Percentiles rank a stretch among this genome's conserved stretches.
These are phyloP conservation scores for Mimas tiliae DNA, from an alignment of 2,888 invertebrate genomes.

Conservation along the genomic window DNA sequence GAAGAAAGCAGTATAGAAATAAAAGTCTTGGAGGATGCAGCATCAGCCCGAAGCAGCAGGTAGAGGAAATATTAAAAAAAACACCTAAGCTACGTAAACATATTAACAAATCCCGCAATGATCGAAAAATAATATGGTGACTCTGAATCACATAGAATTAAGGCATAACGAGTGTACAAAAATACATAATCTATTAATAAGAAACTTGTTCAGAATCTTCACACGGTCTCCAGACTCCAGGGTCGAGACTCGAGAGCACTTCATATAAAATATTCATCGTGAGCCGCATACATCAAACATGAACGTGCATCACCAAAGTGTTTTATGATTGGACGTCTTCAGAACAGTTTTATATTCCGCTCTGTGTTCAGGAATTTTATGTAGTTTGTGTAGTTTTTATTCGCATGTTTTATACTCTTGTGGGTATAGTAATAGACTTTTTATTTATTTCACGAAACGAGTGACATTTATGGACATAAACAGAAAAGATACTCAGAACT, in stretches of 20 bases:
- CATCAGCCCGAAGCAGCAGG: too few relatives aligned
- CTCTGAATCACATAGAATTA: too few relatives aligned
- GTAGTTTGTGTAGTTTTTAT: not conserved
- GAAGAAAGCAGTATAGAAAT: too few relatives aligned
- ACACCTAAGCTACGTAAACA: too few relatives aligned
- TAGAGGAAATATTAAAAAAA: too few relatives aligned
- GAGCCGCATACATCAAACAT: constrained; percentile 18
- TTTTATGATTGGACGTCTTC: constrained; percentile 22
- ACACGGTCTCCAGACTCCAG: not conserved
- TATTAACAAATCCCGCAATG: too few relatives aligned
- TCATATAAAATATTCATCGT: constrained; percentile 8
- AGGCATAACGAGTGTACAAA: not conserved
- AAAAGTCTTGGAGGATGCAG: too few relatives aligned
- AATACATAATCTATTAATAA: not conserved
- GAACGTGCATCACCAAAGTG: constrained; percentile 8
- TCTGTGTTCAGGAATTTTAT: not conserved
- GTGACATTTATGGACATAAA: too few relatives aligned
- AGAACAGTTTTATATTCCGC: not conserved
- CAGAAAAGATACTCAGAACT: too few relatives aligned
- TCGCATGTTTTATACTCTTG: not conserved
- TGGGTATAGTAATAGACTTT: too few relatives aligned
- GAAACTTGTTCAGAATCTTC: not conserved
- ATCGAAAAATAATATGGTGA: too few relatives aligned
- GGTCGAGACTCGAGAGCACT: not conserved
- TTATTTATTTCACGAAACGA: too few relatives aligned